Base-by-base conservation (phyloP, 37 sponge, comb jelly and placozoan genomes). In the Theonella swinhoei region DNA sequence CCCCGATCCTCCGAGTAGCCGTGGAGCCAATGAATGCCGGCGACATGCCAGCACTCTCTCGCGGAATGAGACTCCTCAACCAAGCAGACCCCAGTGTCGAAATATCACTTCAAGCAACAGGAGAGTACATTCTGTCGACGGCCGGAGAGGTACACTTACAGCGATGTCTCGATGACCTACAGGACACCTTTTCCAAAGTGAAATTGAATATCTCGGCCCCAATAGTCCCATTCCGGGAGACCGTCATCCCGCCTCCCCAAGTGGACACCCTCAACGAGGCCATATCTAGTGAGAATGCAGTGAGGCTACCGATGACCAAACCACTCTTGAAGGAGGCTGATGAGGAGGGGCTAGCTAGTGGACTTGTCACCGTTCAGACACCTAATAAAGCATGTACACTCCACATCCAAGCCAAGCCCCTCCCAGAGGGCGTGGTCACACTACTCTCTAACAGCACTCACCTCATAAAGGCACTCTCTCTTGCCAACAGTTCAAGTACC, bases 71-170 rank as follows among this genome's bases (percentile, higher is more conserved):
- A 74, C 82, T 96, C 38, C 90, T 99, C 61, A 92, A 94, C 69
- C 93, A 94, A 65, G 91, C 95, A 22, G 99, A 99, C 68, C 94
- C 99, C 7, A 90, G 95, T 68, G 97, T 99, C 22, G 88, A 94
- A 69, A 72, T 89, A 22, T 78, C 69, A 8, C 80, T 96, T 4
- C 89, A 92, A 65, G 95, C 88, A 42, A 90, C 97, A 1, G 99
- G 99, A 9, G 99, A 99, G 62, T 89, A 90, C 62, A 79, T 99
- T 1, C 80, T 99, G 0, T 70, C 84, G 24, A 87, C 95, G 8
- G 91, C 97, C 0, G 99, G 99, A 30, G 99, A 99, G 83, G 99
- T 99, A 17, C 99, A 99, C 67, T 80, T 99, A 36, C 80, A 94
- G 70, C 88, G 91, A 30, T 99, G 99, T 70, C 47, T 99, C 33